Conservation (phyloP, 2,888 invertebrate genomes). For the Creontiades dilutus region DNA sequence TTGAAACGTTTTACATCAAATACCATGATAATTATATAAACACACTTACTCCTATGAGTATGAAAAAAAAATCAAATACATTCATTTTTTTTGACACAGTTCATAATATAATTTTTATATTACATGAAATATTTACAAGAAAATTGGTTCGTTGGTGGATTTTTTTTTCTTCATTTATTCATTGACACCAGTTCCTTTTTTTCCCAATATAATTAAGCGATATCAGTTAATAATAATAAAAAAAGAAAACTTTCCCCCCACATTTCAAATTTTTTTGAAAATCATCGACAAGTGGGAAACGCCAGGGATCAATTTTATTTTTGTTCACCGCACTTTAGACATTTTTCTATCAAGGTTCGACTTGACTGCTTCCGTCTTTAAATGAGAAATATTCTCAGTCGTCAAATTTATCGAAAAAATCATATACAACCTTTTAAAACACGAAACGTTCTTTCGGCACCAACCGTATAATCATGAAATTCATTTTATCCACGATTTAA, state of each 20-base stretch:
- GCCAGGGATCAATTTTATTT: not conserved
- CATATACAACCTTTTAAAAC: not conserved
- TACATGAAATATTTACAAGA: slow-evolving; percentile 72
- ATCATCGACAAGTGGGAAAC: not conserved
- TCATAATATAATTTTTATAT: slow-evolving; percentile 69
- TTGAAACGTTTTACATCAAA: slow-evolving; percentile 69
- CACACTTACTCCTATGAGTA: slow-evolving; percentile 72
- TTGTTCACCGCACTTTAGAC: slow-evolving; percentile 12
- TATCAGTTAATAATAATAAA: slow-evolving; percentile 52
- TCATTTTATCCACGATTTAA: not conserved
- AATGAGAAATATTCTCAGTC: slow-evolving; percentile 6
- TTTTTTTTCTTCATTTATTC: slow-evolving; percentile 51
- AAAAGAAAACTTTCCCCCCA: slow-evolving; percentile 46
- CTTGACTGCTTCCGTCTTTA: slow-evolving; percentile 12
- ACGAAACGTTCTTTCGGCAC: not conserved
- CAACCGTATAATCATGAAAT: not conserved
- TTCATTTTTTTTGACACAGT: slow-evolving; percentile 72
- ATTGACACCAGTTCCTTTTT: slow-evolving; percentile 65
- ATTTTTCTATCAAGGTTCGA: not conserved
- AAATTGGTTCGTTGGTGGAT: slow-evolving; percentile 73
- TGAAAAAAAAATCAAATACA: slow-evolving; percentile 73
- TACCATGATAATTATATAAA: slow-evolving; percentile 68
- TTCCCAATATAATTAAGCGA: slow-evolving; percentile 21
- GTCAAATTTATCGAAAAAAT: not conserved
- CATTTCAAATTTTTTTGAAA: slow-evolving; percentile 11